Conservation (phyloP, 2,113 vertebrate genomes). For the Hemiscyllium ocellatum region DNA sequence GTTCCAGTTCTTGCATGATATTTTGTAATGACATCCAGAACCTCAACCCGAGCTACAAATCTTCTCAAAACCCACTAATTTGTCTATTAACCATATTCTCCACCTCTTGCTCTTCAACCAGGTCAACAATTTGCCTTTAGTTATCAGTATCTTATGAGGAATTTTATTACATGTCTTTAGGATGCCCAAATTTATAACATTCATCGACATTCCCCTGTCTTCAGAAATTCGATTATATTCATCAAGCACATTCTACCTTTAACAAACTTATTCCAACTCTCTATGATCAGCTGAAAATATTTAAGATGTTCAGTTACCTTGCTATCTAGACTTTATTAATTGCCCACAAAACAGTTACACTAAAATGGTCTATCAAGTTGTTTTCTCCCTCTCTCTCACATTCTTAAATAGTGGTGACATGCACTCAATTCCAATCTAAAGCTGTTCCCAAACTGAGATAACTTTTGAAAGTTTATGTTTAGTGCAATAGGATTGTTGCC, state of each 20-base stretch:
- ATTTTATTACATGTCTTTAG: not conserved
- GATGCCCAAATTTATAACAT: not conserved
- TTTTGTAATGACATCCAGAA: no score
- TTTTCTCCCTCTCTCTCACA: not conserved
- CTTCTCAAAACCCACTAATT: no score
- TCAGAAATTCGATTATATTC: not conserved
- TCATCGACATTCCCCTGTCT: not conserved
- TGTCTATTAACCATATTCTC: not conserved
- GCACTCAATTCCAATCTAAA: not conserved
- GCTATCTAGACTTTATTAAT: not conserved
- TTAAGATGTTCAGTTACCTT: not conserved
- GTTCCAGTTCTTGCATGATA: no score
- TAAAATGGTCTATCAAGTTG: not conserved
- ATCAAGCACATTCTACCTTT: not conserved
- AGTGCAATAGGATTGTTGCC: not conserved
- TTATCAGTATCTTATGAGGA: not conserved
- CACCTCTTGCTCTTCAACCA: not conserved
- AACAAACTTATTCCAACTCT: not conserved
- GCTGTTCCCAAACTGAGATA: not conserved
- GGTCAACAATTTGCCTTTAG: not conserved
- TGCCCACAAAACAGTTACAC: not conserved
- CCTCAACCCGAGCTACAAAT: no score
- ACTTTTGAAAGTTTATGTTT: not conserved
- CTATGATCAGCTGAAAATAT: not conserved
- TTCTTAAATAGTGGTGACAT: not conserved